Conservation (phyloP, 2,113 vertebrate genomes). For the Tenrec ecaudatus region DNA sequence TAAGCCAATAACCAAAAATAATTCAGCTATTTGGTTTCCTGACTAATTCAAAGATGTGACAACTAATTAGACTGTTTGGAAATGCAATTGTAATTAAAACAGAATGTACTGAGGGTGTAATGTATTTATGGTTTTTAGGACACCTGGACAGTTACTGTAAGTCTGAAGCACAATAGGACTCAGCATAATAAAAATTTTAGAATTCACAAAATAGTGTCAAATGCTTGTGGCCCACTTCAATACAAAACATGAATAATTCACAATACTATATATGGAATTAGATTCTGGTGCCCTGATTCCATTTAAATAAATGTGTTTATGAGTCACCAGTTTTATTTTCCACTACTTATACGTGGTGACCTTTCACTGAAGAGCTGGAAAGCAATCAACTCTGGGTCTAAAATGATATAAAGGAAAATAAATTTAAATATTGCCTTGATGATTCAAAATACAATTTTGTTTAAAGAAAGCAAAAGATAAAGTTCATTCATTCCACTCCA, state of each 20-base stretch:
- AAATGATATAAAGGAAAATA: slow-evolving; percentile 72
- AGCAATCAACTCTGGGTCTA: slow-evolving; percentile 74
- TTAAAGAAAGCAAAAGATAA: slow-evolving; percentile 35
- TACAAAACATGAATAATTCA: slow-evolving; percentile 85
- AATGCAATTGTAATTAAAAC: slow-evolving; percentile 72
- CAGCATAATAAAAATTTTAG: slow-evolving; percentile 80
- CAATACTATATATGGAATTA: slow-evolving; percentile 77
- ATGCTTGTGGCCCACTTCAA: slow-evolving; percentile 77
- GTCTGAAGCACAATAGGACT: slow-evolving; percentile 47
- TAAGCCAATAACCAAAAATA: slow-evolving; percentile 68
- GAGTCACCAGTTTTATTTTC: slow-evolving; percentile 81
- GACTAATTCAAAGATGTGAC: slow-evolving; percentile 62
- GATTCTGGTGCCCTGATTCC: slow-evolving; percentile 77
- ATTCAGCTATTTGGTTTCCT: slow-evolving; percentile 61
- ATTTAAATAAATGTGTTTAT: slow-evolving; percentile 81
- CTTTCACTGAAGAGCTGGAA: slow-evolving; percentile 79
- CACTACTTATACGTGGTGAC: slow-evolving; percentile 74
- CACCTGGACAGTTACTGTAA: slow-evolving; percentile 64
- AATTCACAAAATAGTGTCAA: slow-evolving; percentile 81
- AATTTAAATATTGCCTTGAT: slow-evolving; percentile 69
- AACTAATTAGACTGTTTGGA: slow-evolving; percentile 72
- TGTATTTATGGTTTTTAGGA: slow-evolving; percentile 50
- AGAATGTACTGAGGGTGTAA: slow-evolving; percentile 38
- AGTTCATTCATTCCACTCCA: background rate
- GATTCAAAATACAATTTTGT: slow-evolving; percentile 51